Conservation (phyloP, 1,140 invertebrate genomes). For the Bombus difficillimus region DNA sequence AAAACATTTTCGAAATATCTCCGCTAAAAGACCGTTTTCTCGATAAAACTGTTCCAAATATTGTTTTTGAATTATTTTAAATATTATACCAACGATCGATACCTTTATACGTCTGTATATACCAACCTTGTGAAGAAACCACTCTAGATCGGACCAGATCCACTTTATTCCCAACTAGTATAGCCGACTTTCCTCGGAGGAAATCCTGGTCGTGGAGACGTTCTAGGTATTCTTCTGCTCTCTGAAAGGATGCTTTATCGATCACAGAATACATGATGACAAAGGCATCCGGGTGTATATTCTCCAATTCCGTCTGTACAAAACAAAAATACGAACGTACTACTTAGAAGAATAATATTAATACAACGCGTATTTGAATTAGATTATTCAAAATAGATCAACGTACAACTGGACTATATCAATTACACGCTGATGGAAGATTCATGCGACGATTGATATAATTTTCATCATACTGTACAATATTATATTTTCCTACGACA, state of each 20-base stretch:
- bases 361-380: not conserved
- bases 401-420: too few species aligned
- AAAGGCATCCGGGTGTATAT: slow-evolving; percentile 90
- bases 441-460: too few species aligned
- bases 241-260: slow-evolving; percentile 93
- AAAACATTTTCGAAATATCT: not conserved
- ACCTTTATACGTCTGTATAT: not conserved
- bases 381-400: not conserved
- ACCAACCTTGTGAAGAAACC: slow-evolving; percentile 93
- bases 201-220: slow-evolving; percentile 90
- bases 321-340: not conserved
- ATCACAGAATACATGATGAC: slow-evolving; percentile 95
- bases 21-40: not conserved
- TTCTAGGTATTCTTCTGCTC: slow-evolving; percentile 89
- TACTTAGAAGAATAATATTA: not conserved
- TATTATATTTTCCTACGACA: too few species aligned
- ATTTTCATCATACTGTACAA: too few species aligned
- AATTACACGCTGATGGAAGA: too few species aligned
- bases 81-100: too few species aligned
- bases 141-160: slow-evolving; percentile 95
- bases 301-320: slow-evolving; percentile 88
- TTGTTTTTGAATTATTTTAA: too few species aligned
- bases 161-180: slow-evolving; percentile 97
- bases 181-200: slow-evolving; percentile 88
- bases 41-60: not conserved